Conservation (phyloP, 2,113 vertebrate species). For the Alces alces region DNA sequence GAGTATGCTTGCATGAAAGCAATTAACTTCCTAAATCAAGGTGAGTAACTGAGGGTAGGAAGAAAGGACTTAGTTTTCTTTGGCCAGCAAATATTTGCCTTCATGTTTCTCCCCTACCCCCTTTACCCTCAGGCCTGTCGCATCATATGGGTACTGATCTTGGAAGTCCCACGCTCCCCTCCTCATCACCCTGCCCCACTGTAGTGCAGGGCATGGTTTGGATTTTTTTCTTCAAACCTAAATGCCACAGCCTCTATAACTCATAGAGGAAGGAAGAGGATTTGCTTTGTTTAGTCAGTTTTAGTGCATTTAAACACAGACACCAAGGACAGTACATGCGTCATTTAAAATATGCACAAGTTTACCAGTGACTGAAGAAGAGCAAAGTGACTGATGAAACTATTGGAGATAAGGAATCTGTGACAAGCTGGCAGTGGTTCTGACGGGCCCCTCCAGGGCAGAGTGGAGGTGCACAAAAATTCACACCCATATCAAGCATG, state of each 20-base stretch:
- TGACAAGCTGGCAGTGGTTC: slow-evolving; percentile 52
- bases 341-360: slow-evolving; percentile 53
- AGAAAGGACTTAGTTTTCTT: not conserved
- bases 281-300: slow-evolving; percentile 67
- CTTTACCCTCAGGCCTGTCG: not conserved
- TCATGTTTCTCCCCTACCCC: not conserved
- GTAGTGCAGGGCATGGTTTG: not conserved
- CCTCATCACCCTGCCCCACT: not conserved
- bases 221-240: slow-evolving; percentile 32
- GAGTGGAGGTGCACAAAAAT: not conserved
- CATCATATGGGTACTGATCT: not conserved
- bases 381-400: slow-evolving; percentile 63
- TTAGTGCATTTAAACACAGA: slow-evolving; percentile 72
- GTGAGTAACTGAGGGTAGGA: slow-evolving; percentile 73
- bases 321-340: slow-evolving; percentile 71
- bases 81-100: not conserved
- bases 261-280: slow-evolving; percentile 62
- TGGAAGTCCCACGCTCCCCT: not conserved
- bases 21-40: slow-evolving; percentile 99
- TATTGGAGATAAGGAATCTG: slow-evolving; percentile 47
- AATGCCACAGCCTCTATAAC: slow-evolving; percentile 64
- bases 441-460: not conserved
- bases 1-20: slow-evolving; percentile 99
- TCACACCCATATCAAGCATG: not conserved
- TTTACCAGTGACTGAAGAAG: slow-evolving; percentile 38